Evolutionary conservation across 92 coral and sea anemone genomes (phyloP), one percentile per base, ranked within the genome.

Genomic region (Porites lobata): DNA sequence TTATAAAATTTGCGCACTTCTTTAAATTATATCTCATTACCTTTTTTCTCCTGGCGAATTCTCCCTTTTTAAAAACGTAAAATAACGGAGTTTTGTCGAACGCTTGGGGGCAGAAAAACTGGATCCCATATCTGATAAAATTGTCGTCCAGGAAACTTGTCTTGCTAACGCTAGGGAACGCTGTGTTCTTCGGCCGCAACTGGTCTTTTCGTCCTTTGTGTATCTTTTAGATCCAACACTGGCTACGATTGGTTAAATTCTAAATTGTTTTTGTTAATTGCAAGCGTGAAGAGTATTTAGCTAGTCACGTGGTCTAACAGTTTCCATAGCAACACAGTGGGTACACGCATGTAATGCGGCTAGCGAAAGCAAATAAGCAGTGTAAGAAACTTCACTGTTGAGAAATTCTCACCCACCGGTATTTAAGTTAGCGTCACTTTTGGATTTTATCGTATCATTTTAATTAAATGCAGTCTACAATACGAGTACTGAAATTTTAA

Each of bases 141-240:
- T 43, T 38, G 3, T 38, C 47, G 47, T 38, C 47, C 47, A 38
- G 47, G 47, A 38, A 38, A 38, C 6, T 38, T 38, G 47, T 38
- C 47, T 38, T 38, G 6, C 47, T 38, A 38, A 38, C 47, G 47
- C 47, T 38, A 38, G 6, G 47, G 47, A 38, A 38, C 47, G 47
- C 47, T 38, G 47, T 38, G 47, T 5, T 4, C 14, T 54, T 9
- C 21, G 38, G 63, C 76, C 77, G 85, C 76, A 52, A 81, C 85
- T 68, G 76, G 85, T 69, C 77, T 52, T 81, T 81, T 82, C 78
- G 77, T 26, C 86, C 78, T 65, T 70, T 11, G 29, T 65, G 58
- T 54, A 22, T 8, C 13, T 70, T 24, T 32, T 56, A 59, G 69
- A 69, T 52, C 58, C 78, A 82, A 70, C 56, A 57, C 13, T 9